phyloP scores from a whole-genome alignment of 2,113 vertebrate species.

The Scolopax mira region DNA sequence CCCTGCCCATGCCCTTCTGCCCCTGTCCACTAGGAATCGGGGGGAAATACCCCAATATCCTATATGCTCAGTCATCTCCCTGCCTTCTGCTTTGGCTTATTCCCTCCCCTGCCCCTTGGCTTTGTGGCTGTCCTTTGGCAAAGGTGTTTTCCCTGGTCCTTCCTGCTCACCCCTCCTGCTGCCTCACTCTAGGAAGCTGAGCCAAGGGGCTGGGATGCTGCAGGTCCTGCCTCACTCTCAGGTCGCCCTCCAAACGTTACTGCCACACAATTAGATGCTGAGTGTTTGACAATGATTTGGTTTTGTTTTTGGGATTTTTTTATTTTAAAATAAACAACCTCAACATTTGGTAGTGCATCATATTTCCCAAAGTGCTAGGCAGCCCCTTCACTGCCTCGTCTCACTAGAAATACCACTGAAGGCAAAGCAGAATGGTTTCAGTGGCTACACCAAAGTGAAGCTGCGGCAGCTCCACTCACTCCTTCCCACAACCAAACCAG shows the following conservation, averaged over 20 bases:
- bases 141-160: neutral
- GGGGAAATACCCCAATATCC: neutral
- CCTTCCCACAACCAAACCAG: neutral
- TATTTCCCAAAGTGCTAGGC: neutral
- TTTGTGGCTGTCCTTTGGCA: neutral
- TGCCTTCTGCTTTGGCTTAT: neutral
- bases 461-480: neutral
- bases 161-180: rapidly evolving
- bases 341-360: neutral
- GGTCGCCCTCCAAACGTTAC: rapidly evolving
- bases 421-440: rapidly evolving
- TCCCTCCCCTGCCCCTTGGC: neutral
- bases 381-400: neutral
- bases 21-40: neutral
- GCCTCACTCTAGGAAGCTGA: neutral
- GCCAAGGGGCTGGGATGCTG: neutral
- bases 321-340: neutral
- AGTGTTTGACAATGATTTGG: neutral
- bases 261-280: neutral
- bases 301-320: neutral
- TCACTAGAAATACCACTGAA: neutral
- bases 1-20: neutral
- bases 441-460: neutral
- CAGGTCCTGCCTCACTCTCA: neutral
- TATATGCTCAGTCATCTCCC: neutral